Conservation (phyloP, 2,888 invertebrate species). For the Oeneis ivallda region DNA sequence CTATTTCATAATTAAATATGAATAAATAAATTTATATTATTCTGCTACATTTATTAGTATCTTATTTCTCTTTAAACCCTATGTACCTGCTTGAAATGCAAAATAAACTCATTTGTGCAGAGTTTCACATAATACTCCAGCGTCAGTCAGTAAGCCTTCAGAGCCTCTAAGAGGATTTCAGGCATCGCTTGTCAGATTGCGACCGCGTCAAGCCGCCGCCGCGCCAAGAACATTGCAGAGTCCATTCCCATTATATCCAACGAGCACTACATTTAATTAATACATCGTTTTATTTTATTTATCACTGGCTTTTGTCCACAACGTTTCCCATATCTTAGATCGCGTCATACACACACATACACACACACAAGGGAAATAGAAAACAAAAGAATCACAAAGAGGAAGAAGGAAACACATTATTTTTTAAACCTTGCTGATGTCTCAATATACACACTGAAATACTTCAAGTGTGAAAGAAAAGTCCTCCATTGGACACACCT, state of each 20-base stretch:
- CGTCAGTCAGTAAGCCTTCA: constrained; percentile 5
- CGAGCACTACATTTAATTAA: not conserved
- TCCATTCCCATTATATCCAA: not conserved
- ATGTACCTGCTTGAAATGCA: not conserved
- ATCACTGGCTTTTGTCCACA: too few relatives aligned
- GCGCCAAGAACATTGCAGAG: not conserved
- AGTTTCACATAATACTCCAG: not conserved
- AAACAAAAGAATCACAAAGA: too few relatives aligned
- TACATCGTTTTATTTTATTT: not conserved
- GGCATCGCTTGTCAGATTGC: constrained; percentile 1
- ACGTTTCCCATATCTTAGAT: too few relatives aligned
- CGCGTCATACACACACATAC: too few relatives aligned
- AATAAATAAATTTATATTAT: too few relatives aligned
- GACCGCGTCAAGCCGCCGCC: not conserved
- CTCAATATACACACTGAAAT: not conserved
- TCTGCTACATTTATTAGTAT: too few relatives aligned
- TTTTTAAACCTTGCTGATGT: not conserved
- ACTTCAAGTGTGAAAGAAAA: constrained; percentile 1
- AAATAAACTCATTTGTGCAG: constrained; percentile 9
- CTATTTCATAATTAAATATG: too few relatives aligned
- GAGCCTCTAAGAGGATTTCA: constrained; percentile 13
- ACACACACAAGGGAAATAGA: too few relatives aligned
- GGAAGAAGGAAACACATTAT: too few relatives aligned
- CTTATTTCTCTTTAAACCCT: not conserved
- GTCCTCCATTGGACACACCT: not conserved